A percentile compares a stretch with the other conserved stretches of the same genome.
phyloP scores from a whole-genome alignment of 2,113 vertebrate species.

The Cyphomyrus plagiostoma region DNA sequence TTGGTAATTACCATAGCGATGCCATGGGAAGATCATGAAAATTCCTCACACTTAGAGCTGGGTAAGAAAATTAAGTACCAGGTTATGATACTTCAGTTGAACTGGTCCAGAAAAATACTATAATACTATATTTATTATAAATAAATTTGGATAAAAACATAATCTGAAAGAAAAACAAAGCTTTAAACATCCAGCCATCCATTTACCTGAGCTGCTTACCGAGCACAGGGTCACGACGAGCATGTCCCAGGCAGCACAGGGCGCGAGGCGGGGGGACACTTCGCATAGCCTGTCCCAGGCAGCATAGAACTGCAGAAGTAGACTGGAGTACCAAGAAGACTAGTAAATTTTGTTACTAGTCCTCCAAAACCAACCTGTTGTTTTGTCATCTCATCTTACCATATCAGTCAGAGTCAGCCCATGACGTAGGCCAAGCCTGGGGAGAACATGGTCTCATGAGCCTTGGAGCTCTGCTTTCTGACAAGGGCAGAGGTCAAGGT shows the following conservation, averaged over 20 bases:
- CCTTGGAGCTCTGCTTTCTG: slow-evolving; percentile 37
- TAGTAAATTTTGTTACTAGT: background rate
- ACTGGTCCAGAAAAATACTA: background rate
- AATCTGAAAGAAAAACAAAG: background rate
- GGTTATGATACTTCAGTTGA: background rate
- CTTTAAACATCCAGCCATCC: background rate
- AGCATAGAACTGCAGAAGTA: background rate
- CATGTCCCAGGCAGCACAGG: background rate
- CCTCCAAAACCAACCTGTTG: background rate
- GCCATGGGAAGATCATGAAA: background rate
- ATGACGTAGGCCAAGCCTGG: background rate
- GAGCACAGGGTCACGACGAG: background rate
- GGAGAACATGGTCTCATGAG: slow-evolving; percentile 22
- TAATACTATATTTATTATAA: background rate
- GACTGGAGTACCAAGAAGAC: background rate
- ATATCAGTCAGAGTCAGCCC: background rate
- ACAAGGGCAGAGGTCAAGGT: slow-evolving; percentile 47
- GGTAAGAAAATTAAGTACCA: background rate
- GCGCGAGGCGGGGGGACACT: background rate
- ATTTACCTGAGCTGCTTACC: background rate
- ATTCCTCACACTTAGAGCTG: background rate
- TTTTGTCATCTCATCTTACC: background rate
- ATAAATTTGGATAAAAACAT: background rate
- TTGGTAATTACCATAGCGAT: background rate
- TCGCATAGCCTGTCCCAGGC: background rate